Evolutionary conservation across 92 coral and sea anemone genomes (phyloP).

Genomic region (Epizoanthus stellaris): DNA sequence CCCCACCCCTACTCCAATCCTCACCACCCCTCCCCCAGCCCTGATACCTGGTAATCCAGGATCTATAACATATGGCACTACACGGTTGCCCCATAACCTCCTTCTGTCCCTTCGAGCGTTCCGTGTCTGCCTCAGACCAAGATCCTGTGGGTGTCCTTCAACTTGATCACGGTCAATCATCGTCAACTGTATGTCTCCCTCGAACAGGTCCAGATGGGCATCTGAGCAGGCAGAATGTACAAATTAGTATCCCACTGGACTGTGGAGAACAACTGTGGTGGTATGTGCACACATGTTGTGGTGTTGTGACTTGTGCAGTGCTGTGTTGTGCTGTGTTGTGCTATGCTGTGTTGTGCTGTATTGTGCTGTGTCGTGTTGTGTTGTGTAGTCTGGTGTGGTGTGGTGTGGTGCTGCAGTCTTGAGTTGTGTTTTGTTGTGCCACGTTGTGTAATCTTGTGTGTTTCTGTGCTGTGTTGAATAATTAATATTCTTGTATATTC

Average conservation of each 20-base stretch:
- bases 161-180: conserved; percentile 44
- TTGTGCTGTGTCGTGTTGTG: too few relatives aligned
- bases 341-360: too few relatives aligned
- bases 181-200: conserved; percentile 77
- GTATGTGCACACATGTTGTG: too few relatives aligned
- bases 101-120: conserved; percentile 67
- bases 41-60: conserved; percentile 67
- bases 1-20: background rate
- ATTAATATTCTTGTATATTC: background rate
- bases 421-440: too few relatives aligned
- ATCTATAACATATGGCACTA: conserved; percentile 73
- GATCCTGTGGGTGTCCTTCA: conserved; percentile 31
- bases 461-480: background rate
- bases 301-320: too few relatives aligned
- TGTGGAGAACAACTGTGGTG: conserved; percentile 17
- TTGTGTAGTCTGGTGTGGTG: too few relatives aligned
- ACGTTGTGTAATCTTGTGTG: background rate
- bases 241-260: background rate
- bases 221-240: conserved; percentile 25
- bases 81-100: conserved; percentile 64
- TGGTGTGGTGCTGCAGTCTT: background rate
- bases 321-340: too few relatives aligned
- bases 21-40: background rate
- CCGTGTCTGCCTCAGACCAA: conserved; percentile 41
- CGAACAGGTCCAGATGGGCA: conserved; percentile 63